These are phyloP conservation scores for Watsonalla cultraria DNA, from an alignment of 2,888 invertebrate species.

Conservation along the genomic window DNA sequence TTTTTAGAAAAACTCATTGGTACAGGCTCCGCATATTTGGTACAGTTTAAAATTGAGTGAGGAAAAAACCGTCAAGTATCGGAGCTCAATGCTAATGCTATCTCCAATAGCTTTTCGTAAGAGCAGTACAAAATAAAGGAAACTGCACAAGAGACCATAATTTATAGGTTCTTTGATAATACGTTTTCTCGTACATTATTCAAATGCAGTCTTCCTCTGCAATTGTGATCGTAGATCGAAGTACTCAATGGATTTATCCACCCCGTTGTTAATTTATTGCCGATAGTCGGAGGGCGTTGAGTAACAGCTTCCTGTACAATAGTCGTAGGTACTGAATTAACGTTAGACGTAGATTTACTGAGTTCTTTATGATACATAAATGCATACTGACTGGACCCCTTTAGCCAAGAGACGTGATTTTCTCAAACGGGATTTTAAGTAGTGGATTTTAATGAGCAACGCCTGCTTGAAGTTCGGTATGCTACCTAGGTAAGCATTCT, in stretches of 20 bases:
- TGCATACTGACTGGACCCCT: too few species aligned
- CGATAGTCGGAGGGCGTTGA: conserved; percentile 48
- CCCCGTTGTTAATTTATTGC: conserved; percentile 61
- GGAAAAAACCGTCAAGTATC: background rate
- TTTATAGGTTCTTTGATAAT: conserved; percentile 24
- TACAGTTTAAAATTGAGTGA: too few species aligned
- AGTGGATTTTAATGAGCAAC: too few species aligned
- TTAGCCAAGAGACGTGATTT: too few species aligned
- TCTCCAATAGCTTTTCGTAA: background rate
- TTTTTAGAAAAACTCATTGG: too few species aligned
- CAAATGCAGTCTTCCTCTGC: conserved; percentile 49
- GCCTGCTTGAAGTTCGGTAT: too few species aligned
- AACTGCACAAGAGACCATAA: conserved; percentile 1
- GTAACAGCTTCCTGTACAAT: conserved; percentile 47
- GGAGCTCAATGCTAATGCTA: background rate
- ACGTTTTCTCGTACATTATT: conserved; percentile 44
- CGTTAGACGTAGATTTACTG: conserved; percentile 7
- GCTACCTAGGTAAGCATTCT: too few species aligned
- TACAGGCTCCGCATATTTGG: too few species aligned
- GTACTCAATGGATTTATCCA: conserved; percentile 60
- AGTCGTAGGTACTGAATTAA: conserved; percentile 7
- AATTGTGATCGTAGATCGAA: conserved; percentile 46
- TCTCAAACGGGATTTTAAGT: too few species aligned
- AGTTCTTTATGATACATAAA: background rate
- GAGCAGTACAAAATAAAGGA: background rate